These are phyloP conservation scores for Siniperca obscura DNA, from an alignment of 2,797 vertebrate genomes.

Conservation along the genomic window DNA sequence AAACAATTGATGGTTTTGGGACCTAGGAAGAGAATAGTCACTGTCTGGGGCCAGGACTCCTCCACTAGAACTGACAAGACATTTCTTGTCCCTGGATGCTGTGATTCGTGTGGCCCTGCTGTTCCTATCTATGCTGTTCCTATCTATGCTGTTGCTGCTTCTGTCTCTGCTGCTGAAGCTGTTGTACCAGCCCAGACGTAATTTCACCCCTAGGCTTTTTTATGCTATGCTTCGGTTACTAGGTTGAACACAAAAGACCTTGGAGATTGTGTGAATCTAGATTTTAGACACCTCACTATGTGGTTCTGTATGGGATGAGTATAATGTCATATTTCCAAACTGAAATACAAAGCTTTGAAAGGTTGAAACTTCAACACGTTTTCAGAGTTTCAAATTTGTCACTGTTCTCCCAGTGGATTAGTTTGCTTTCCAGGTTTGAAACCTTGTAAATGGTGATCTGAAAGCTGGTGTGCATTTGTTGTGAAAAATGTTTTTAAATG, in stretches of 20 bases:
- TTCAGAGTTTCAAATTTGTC: too few species aligned
- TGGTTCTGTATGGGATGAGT: neutral
- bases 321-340: too few species aligned
- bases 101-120: conserved; percentile 44
- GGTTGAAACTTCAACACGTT: too few species aligned
- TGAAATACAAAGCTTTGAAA: too few species aligned
- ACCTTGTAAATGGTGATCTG: too few species aligned
- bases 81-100: conserved; percentile 47
- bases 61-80: conserved; percentile 45
- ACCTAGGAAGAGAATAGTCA: conserved; percentile 24
- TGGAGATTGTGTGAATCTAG: conserved; percentile 41
- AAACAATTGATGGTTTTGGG: conserved; percentile 26
- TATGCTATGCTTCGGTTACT: conserved; percentile 35
- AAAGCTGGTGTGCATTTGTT: too few species aligned
- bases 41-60: conserved; percentile 32
- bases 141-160: conserved; percentile 38
- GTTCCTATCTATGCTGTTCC: neutral
- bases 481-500: too few species aligned
- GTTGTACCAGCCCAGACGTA: conserved; percentile 35
- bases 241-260: conserved; percentile 39
- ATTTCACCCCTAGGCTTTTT: conserved; percentile 39
- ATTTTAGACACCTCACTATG: conserved; percentile 41
- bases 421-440: too few species aligned
- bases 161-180: conserved; percentile 41
- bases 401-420: too few species aligned